Conservation (phyloP, 1,140 invertebrate species). For the Atopsyche davidsoni region DNA sequence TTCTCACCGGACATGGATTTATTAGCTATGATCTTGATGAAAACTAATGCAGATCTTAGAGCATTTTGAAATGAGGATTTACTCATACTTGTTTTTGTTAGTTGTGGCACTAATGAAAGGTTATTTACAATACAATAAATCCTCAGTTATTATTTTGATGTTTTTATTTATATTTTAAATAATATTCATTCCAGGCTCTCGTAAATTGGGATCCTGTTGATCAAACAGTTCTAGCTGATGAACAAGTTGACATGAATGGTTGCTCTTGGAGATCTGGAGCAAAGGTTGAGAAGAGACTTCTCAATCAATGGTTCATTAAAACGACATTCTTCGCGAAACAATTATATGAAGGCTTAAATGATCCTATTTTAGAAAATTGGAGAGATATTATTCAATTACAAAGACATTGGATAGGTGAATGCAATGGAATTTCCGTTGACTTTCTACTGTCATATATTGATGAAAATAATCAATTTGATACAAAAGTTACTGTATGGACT, state of each 20-base stretch:
- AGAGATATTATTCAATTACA: slow-evolving; percentile 86
- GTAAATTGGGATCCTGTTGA: slow-evolving; percentile 99
- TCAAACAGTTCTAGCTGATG: slow-evolving; percentile 94
- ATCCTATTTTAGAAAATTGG: slow-evolving; percentile 66
- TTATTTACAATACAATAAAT: not conserved
- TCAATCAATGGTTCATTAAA: slow-evolving; percentile 94
- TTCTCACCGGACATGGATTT: too few species aligned
- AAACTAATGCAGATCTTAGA: too few species aligned
- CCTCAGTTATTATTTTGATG: not conserved
- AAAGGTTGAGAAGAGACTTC: slow-evolving; percentile 80
- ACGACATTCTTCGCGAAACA: slow-evolving; percentile 86
- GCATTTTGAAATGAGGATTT: too few species aligned
- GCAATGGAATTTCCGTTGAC: slow-evolving; percentile 72
- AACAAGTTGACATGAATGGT: slow-evolving; percentile 92
- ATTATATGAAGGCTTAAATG: slow-evolving; percentile 65
- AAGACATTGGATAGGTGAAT: slow-evolving; percentile 93
- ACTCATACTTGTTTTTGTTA: too few species aligned
- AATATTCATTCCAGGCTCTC: slow-evolving; percentile 52
- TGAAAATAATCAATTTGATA: slow-evolving; percentile 36
- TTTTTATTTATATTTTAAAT: not conserved
- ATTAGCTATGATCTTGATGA: too few species aligned
- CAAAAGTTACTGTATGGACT: slow-evolving; percentile 67
- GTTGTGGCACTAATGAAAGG: too few species aligned
- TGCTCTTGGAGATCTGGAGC: slow-evolving; percentile 96
- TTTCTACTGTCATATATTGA: slow-evolving; percentile 55